phyloP scores from a whole-genome alignment of 2,797 vertebrate species.

The Anguilla pacifica region DNA sequence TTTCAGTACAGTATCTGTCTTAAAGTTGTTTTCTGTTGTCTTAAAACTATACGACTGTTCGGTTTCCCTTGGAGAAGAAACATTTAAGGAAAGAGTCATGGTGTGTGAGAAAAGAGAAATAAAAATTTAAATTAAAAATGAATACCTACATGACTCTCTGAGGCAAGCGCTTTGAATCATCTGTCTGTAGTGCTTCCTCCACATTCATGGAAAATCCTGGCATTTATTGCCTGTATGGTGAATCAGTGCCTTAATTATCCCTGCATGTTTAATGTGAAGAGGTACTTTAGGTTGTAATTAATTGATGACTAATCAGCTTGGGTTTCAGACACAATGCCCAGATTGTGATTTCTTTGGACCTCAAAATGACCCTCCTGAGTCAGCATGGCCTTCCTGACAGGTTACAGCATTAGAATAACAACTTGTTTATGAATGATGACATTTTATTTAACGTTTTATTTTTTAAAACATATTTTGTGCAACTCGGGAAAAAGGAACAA shows the following conservation, averaged over 20 bases:
- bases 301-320: conserved; percentile 6
- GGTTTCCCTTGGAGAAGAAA: not conserved
- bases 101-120: not conserved
- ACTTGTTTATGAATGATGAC: not conserved
- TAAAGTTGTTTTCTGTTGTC: too few species aligned
- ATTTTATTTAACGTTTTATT: not conserved
- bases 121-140: not conserved
- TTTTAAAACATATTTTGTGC: not conserved
- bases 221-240: not conserved
- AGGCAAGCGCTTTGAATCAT: not conserved
- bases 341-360: not conserved
- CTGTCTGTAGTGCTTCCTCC: not conserved
- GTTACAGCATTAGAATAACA: not conserved
- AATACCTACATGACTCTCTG: not conserved
- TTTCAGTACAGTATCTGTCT: not conserved
- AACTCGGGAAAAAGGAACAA: not conserved
- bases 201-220: not conserved
- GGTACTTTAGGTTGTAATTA: conserved; percentile 9
- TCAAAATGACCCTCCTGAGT: not conserved
- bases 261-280: conserved; percentile 7
- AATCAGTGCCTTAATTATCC: not conserved
- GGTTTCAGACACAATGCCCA: not conserved
- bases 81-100: not conserved
- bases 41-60: not conserved
- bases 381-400: not conserved